Base-by-base conservation (phyloP, 2,888 invertebrate genomes). In the Trissolcus brochymenae region DNA sequence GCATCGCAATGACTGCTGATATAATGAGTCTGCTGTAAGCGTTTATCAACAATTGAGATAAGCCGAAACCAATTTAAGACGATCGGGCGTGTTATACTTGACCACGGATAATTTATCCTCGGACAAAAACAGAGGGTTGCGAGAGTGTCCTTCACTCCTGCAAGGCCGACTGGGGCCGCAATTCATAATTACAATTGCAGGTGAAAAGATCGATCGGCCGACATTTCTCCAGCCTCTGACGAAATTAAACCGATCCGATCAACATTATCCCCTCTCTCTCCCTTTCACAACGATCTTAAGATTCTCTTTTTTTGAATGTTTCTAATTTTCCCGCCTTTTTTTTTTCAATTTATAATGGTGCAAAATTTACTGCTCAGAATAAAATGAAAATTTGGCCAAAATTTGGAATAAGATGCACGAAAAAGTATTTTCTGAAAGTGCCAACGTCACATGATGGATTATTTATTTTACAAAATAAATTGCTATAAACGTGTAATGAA, bases 161-260 rank as follows among this genome's bases (percentile, higher is more conserved):
- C 77, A 78, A 78, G 77, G 77, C 73, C 77, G 66, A 65, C 77
- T 40, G 70, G 77, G 67, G 60, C 49, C 55, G 73, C 77, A 70
- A 70, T 73, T 70, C 70, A 73, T 78, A 78, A 78, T 78, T 73
- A 66, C 53, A 53, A 66, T 71, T 41, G 50, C 72, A 62, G 72
- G 62, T 60, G 72, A 77, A 77, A 77, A 73, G 65, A 53, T 70
- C 66, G 78, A 73, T 73, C 65, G 68, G 43, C 66, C 70, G 54
- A 65, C 66, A 70, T 74, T 78, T 78, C 74, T 68, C 56, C 71
- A 53, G 19, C 55, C 72, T 49, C 46, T 57, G 61, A 13, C 19
- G 51, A 7, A 64, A 70, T 70, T 70, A 60, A 9, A 16, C 6
- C n/a, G 14, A 16, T 16, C 6, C 16, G 16, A 16, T 16, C 46